Conservation (phyloP, 2,113 vertebrate genomes). For the Xiphophorus hellerii region DNA sequence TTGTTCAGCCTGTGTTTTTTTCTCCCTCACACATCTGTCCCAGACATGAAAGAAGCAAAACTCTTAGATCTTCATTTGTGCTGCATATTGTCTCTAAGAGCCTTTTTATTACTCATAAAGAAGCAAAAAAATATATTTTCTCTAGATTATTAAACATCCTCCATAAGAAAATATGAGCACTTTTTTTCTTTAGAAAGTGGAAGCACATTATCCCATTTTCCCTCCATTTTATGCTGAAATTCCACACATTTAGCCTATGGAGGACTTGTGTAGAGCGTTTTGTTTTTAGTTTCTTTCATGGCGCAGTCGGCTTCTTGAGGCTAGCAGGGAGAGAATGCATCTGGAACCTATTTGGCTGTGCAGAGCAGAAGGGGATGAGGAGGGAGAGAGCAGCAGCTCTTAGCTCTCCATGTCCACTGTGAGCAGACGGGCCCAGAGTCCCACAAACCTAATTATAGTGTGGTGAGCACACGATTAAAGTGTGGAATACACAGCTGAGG, state of each 20-base stretch:
- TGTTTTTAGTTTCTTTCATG: constrained; percentile 52
- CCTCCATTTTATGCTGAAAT: constrained; percentile 17
- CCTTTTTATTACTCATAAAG: not conserved
- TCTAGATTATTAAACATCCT: too few species aligned
- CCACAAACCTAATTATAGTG: constrained; percentile 64
- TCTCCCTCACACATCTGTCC: constrained; percentile 63
- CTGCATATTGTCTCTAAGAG: constrained; percentile 47
- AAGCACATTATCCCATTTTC: too few species aligned
- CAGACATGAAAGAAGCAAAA: constrained; percentile 62
- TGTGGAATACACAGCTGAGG: constrained; percentile 17
- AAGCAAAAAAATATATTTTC: not conserved
- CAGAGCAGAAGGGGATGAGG: constrained; percentile 56
- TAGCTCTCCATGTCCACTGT: constrained; percentile 55
- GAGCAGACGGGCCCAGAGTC: constrained; percentile 44
- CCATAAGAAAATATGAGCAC: too few species aligned
- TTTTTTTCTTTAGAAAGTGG: too few species aligned
- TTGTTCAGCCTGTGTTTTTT: constrained; percentile 30
- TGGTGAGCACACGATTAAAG: constrained; percentile 54
- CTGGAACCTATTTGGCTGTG: constrained; percentile 79
- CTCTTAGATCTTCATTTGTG: constrained; percentile 64
- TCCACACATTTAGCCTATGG: constrained; percentile 40
- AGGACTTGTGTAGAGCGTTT: constrained; percentile 21
- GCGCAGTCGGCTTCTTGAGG: constrained; percentile 59
- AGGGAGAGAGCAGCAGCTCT: constrained; percentile 57
- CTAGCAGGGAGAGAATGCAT: constrained; percentile 72